These are phyloP conservation scores for Corvus cornix DNA, from an alignment of 2,113 vertebrate species.

Conservation along the genomic window DNA sequence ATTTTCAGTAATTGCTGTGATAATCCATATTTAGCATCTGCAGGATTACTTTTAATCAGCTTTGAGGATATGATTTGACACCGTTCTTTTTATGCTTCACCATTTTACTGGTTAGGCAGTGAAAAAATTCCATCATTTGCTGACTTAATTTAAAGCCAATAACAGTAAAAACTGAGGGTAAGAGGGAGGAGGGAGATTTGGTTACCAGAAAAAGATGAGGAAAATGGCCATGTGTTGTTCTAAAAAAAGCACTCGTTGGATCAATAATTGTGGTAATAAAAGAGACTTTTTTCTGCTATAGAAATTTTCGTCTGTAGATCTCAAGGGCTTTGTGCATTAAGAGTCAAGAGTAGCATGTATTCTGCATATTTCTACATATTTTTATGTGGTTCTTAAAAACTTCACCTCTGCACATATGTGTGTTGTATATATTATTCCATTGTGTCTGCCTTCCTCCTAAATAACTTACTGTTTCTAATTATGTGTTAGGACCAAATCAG, in stretches of 20 bases:
- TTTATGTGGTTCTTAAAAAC: background rate
- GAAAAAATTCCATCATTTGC: background rate
- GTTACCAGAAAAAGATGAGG: background rate
- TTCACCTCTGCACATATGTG: background rate
- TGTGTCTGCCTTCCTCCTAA: background rate
- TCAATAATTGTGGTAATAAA: constrained; percentile 23
- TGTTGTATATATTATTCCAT: background rate
- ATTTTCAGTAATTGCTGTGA: constrained; percentile 64
- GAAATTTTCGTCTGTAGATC: background rate
- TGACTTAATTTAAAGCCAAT: constrained; percentile 43
- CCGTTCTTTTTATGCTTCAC: constrained; percentile 18
- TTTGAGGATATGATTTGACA: constrained; percentile 63
- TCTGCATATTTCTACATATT: background rate
- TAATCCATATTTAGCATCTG: constrained; percentile 68
- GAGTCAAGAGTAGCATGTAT: background rate
- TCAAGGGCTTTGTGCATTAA: background rate
- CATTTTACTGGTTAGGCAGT: constrained; percentile 31
- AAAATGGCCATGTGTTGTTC: background rate
- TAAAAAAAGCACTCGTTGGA: background rate
- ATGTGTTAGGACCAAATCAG: background rate
- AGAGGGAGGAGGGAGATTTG: background rate
- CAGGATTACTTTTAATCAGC: constrained; percentile 65
- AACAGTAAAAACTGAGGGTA: constrained; percentile 16
- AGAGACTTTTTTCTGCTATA: background rate
- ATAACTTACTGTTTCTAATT: background rate